phyloP scores from a whole-genome alignment of 2,113 vertebrate genomes.

The Cisticola juncidis region DNA sequence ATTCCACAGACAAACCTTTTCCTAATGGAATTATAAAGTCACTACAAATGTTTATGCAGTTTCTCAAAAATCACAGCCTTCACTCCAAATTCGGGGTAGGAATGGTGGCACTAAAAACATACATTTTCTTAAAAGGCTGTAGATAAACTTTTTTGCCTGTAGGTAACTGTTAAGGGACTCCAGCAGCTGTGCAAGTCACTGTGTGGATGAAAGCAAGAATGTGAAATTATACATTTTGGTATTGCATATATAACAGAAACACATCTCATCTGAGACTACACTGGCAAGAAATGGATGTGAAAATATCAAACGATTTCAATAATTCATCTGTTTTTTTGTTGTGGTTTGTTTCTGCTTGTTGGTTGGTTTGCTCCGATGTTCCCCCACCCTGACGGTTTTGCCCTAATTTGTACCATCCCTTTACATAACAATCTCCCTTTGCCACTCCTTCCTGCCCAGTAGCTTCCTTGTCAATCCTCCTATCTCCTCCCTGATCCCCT shows the following conservation, averaged over 20 bases:
- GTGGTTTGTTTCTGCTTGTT: too few relatives aligned
- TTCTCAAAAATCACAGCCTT: neutral
- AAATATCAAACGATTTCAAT: neutral
- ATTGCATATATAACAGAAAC: neutral
- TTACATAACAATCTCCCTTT: too few relatives aligned
- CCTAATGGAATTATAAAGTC: neutral
- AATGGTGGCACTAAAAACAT: rapidly evolving
- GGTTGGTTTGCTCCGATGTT: too few relatives aligned
- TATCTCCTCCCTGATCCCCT: too few relatives aligned
- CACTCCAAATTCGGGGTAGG: neutral
- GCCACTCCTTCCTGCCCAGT: too few relatives aligned
- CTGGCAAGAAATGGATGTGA: neutral
- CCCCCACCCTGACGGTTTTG: too few relatives aligned
- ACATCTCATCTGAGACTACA: rapidly evolving
- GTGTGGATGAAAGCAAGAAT: neutral
- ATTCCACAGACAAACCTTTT: neutral
- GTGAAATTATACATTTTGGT: neutral
- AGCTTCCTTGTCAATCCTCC: too few relatives aligned
- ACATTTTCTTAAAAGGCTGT: neutral
- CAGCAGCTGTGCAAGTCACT: neutral
- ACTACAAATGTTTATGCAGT: neutral
- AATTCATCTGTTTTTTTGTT: neutral
- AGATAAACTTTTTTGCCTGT: neutral
- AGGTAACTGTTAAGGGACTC: neutral
- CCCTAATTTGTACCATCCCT: too few relatives aligned